Conservation (phyloP, 2,888 invertebrate genomes). For the Meganola albula region DNA sequence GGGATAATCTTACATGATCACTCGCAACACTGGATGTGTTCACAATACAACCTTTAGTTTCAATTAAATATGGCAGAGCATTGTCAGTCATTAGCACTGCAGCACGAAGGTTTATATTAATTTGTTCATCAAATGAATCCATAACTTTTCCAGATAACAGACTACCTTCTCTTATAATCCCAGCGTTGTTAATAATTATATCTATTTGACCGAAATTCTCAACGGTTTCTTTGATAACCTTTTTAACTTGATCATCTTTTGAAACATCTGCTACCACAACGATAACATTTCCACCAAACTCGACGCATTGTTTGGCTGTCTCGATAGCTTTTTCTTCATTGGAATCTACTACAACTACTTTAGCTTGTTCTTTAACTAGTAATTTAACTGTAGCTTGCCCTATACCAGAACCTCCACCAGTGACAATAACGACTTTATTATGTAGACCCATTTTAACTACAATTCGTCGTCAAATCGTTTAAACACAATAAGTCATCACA, state of each 20-base stretch:
- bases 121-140: slow-evolving; percentile 14
- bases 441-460: too few species aligned
- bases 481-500: too few species aligned
- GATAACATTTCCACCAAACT: slow-evolving; percentile 22
- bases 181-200: slow-evolving; percentile 39
- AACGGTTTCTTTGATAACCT: slow-evolving; percentile 28
- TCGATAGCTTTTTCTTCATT: slow-evolving; percentile 18
- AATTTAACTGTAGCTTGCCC: slow-evolving; percentile 32
- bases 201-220: slow-evolving; percentile 32
- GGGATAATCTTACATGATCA: background rate
- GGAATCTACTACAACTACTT: slow-evolving; percentile 20
- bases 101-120: slow-evolving; percentile 8
- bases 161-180: slow-evolving; percentile 15
- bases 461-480: too few species aligned
- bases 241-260: slow-evolving; percentile 25
- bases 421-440: slow-evolving; percentile 37
- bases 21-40: slow-evolving; percentile 7
- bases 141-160: slow-evolving; percentile 24
- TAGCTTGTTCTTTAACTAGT: slow-evolving; percentile 32
- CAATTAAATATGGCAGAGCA: slow-evolving; percentile 3
- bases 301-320: slow-evolving; percentile 13
- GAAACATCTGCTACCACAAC: slow-evolving; percentile 31
- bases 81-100: slow-evolving; percentile 5
- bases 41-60: slow-evolving; percentile 11
- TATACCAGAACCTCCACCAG: slow-evolving; percentile 39